Evolutionary conservation across 2,113 vertebrate genomes (phyloP).

Genomic region (Diglossa brunneiventris): DNA sequence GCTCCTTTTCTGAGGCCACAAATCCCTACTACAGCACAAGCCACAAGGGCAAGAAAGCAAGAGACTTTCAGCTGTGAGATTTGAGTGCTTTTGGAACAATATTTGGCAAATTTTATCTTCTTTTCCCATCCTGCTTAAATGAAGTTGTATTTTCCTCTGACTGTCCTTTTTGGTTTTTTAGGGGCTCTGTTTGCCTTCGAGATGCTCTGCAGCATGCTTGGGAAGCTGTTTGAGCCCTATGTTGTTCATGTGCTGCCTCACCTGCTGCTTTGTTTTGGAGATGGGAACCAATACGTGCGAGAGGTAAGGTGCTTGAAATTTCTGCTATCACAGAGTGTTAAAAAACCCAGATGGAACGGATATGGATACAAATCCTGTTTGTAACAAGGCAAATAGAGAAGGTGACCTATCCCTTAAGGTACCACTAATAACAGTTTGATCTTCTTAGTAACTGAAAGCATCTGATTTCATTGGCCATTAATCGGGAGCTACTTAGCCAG

Average conservation of each 20-base stretch:
- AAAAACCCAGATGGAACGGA: neutral
- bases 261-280: constrained; percentile 94
- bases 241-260: constrained; percentile 97
- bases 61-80: neutral
- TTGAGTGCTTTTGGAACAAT: neutral
- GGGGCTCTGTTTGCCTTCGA: constrained; percentile 97
- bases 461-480: neutral
- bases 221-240: constrained; percentile 96
- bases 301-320: constrained; percentile 82
- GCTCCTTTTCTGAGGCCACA: neutral
- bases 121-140: neutral
- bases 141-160: neutral
- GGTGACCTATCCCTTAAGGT: neutral
- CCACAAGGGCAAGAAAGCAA: neutral
- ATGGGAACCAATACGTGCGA: constrained; percentile 96
- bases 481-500: neutral
- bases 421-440: neutral
- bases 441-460: neutral
- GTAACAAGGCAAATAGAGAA: neutral
- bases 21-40: neutral
- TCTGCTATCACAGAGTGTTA: neutral
- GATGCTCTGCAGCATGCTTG: constrained; percentile 98
- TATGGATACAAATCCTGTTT: neutral
- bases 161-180: constrained; percentile 31
- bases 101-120: neutral